phyloP scores from a whole-genome alignment of 2,113 vertebrate species.

The Syrmaticus mikado region DNA sequence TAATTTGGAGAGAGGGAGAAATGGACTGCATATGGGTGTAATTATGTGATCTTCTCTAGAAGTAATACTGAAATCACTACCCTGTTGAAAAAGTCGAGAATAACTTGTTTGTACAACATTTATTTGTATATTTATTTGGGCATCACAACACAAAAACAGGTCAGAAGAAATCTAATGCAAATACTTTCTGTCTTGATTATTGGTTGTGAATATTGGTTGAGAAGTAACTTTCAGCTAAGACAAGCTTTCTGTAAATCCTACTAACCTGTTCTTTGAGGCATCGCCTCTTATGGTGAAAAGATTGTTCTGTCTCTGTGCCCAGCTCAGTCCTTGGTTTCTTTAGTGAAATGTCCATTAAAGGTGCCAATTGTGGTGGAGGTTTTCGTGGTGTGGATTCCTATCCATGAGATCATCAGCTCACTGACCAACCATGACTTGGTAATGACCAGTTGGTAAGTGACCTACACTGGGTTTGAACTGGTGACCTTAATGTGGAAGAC shows the following conservation, averaged over 20 bases:
- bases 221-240: not conserved
- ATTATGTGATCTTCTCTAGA: slow-evolving; percentile 47
- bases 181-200: slow-evolving; percentile 35
- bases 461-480: slow-evolving; percentile 44
- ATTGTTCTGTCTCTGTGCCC: not conserved
- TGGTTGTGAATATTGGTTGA: not conserved
- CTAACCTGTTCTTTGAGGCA: not conserved
- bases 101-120: slow-evolving; percentile 59
- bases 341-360: not conserved
- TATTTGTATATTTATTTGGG: slow-evolving; percentile 31
- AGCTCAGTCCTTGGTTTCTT: not conserved
- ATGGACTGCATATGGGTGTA: slow-evolving; percentile 39
- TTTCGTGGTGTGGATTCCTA: slow-evolving; percentile 44
- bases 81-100: slow-evolving; percentile 26
- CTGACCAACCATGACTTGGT: not conserved
- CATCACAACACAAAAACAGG: not conserved
- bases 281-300: not conserved
- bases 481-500: slow-evolving; percentile 35
- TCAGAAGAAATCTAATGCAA: slow-evolving; percentile 8
- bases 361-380: slow-evolving; percentile 42
- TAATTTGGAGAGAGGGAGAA: not conserved
- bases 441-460: slow-evolving; percentile 38
- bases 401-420: slow-evolving; percentile 37
- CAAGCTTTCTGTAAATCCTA: not conserved
- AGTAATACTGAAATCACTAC: slow-evolving; percentile 39